These are phyloP conservation scores for Australoheros scitulus DNA, from an alignment of 2,113 vertebrate species.

Conservation along the genomic window DNA sequence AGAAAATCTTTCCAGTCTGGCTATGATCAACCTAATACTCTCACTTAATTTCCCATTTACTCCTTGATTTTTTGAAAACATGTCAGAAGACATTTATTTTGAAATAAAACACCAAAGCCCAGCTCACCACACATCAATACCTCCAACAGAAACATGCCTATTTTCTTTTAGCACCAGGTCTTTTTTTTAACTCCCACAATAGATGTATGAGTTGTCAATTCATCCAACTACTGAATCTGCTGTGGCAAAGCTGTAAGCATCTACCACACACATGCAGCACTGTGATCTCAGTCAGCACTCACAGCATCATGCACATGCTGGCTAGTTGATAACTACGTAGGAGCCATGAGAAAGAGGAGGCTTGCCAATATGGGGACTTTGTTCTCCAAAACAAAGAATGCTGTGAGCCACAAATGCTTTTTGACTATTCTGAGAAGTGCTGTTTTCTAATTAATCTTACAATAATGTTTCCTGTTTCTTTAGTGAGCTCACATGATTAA, in stretches of 20 bases:
- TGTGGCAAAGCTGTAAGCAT: background rate
- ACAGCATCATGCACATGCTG: background rate
- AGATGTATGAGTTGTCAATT: too few species aligned
- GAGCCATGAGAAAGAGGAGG: background rate
- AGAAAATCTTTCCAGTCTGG: background rate
- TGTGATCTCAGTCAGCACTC: background rate
- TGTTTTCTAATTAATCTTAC: too few species aligned
- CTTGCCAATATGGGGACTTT: background rate
- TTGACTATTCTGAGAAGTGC: too few species aligned
- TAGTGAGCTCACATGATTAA: too few species aligned
- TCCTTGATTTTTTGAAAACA: background rate
- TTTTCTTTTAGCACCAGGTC: background rate
- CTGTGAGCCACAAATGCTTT: too few species aligned
- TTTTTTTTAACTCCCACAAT: background rate
- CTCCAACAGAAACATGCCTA: background rate
- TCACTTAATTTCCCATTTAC: background rate
- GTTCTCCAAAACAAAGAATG: background rate
- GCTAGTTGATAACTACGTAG: background rate
- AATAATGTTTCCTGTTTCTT: too few species aligned
- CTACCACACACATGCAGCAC: background rate
- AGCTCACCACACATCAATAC: too few species aligned
- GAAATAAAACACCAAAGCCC: too few species aligned
- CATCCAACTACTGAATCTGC: background rate
- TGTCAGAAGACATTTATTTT: background rate
- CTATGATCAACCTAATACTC: background rate